Conservation (phyloP, 2,888 invertebrate genomes). For the Agelastica alni region DNA sequence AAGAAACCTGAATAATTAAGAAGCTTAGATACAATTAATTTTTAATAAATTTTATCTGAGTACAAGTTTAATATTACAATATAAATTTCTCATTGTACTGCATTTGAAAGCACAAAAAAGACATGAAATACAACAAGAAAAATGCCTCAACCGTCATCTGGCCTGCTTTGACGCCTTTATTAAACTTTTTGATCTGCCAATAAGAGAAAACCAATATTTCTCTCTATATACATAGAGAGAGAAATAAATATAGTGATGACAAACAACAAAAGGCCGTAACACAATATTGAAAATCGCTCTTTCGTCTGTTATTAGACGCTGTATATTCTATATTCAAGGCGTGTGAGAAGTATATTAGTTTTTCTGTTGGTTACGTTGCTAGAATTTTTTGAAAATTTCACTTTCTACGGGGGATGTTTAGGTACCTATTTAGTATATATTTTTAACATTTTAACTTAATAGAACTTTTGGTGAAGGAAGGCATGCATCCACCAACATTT, state of each 20-base stretch:
- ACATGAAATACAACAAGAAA: conserved; percentile 3
- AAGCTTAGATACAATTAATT: too few species aligned
- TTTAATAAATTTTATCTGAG: neutral
- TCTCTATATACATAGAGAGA: conserved; percentile 1
- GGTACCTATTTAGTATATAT: too few species aligned
- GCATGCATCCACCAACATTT: too few species aligned
- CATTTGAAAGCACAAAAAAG: neutral
- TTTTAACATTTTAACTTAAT: too few species aligned
- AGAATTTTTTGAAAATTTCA: neutral
- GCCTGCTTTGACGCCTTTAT: conserved; percentile 2
- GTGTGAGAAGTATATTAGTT: conserved; percentile 25
- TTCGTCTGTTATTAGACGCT: conserved; percentile 23
- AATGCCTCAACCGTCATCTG: neutral
- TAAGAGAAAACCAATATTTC: conserved; percentile 10
- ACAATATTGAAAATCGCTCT: conserved; percentile 24
- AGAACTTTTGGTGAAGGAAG: too few species aligned
- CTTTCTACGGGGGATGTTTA: too few species aligned
- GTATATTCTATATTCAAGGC: conserved; percentile 26
- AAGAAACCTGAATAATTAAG: too few species aligned
- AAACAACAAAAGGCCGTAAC: conserved; percentile 8
- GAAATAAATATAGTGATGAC: conserved; percentile 5
- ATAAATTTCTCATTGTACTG: neutral
- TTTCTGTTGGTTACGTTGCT: conserved; percentile 4
- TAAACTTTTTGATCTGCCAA: conserved; percentile 10
- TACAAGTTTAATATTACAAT: neutral